These are phyloP conservation scores for Polypedilum vanderplanki DNA, from an alignment of 1,140 invertebrate species.

Conservation along the genomic window DNA sequence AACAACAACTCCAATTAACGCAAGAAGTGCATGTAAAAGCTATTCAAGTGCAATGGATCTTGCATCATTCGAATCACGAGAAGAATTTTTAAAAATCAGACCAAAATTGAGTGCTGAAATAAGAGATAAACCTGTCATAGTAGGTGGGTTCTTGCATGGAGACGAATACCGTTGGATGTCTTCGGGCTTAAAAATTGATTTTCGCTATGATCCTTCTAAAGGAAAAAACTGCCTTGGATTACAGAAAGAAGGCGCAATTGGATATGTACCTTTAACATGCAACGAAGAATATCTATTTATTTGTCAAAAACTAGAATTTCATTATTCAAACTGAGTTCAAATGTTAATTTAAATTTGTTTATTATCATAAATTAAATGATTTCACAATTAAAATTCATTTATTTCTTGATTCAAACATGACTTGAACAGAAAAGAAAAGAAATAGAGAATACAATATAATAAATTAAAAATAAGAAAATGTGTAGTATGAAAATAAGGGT, in stretches of 20 bases:
- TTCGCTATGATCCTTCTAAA: neutral
- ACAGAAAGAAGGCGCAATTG: neutral
- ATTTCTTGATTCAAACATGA: neutral
- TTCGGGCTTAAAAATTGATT: neutral
- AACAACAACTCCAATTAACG: neutral
- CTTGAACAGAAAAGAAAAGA: neutral
- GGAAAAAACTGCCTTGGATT: neutral
- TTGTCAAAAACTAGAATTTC: neutral
- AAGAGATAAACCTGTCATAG: neutral
- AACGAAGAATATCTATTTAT: neutral
- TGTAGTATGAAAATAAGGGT: too few species aligned
- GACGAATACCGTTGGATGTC: neutral
- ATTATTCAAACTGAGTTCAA: constrained; percentile 5
- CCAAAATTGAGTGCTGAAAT: neutral
- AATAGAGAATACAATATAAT: too few species aligned
- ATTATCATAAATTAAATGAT: constrained; percentile 20
- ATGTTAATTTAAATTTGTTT: constrained; percentile 8
- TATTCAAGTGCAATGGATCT: neutral
- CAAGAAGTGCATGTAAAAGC: neutral
- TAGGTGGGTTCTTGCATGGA: neutral
- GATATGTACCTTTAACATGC: neutral
- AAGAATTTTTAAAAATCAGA: neutral
- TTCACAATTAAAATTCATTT: neutral
- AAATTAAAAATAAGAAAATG: too few species aligned
- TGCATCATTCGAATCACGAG: neutral